Evolutionary conservation across 2,113 vertebrate species (phyloP).

Genomic region (Ammodytes marinus): DNA sequence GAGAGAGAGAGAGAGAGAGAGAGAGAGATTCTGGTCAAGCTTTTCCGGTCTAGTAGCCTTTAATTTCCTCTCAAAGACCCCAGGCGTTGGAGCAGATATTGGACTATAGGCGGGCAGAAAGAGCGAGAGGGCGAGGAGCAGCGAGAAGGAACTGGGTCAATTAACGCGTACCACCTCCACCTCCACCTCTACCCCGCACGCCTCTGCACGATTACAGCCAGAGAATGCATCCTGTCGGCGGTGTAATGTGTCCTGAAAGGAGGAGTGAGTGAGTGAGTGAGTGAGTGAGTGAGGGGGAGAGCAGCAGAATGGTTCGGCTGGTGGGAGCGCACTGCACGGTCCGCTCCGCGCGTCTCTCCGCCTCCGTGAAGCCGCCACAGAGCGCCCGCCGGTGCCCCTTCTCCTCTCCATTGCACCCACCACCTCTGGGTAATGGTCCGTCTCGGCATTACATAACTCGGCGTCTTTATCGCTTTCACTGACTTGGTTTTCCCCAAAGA

Average conservation of each 20-base stretch:
- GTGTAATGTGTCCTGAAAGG: constrained; percentile 24
- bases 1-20: not conserved
- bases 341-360: constrained; percentile 46
- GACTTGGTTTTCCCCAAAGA: not conserved
- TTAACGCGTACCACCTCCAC: not conserved
- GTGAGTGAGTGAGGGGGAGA: constrained; percentile 24
- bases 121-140: not conserved
- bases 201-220: not conserved
- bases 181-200: not conserved
- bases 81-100: constrained; percentile 49
- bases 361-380: constrained; percentile 36
- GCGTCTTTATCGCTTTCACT: constrained; percentile 27
- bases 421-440: constrained; percentile 25
- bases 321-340: constrained; percentile 55
- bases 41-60: constrained; percentile 87
- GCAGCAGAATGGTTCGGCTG: constrained; percentile 47
- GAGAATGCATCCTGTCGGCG: constrained; percentile 19
- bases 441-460: constrained; percentile 58
- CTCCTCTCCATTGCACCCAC: constrained; percentile 26
- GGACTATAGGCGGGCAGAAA: constrained; percentile 27
- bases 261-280: constrained; percentile 36
- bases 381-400: constrained; percentile 15
- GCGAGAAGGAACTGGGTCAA: constrained; percentile 16
- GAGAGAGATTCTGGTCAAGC: constrained; percentile 68
- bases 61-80: constrained; percentile 82